These are phyloP conservation scores for Metaphire vulgaris DNA, from an alignment of 1,140 invertebrate genomes.

Conservation along the genomic window DNA sequence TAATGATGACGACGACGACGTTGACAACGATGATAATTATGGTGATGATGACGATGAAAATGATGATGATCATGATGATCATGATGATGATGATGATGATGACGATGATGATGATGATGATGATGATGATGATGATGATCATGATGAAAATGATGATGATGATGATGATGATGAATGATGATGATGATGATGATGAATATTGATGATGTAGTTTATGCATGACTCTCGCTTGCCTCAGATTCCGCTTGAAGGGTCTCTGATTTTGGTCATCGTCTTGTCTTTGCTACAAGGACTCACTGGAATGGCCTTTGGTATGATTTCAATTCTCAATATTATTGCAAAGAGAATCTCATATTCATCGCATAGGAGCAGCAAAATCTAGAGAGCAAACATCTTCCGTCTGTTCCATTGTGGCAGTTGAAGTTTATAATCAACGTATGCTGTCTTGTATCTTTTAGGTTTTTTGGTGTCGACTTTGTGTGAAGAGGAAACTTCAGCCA, in stretches of 20 bases:
- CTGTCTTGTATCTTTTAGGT: too few species aligned
- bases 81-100: constrained; percentile 20
- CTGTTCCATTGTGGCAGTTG: too few species aligned
- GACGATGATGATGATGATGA: constrained; percentile 9
- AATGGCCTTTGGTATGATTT: constrained; percentile 71
- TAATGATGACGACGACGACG: too few species aligned
- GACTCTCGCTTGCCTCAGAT: constrained; percentile 60
- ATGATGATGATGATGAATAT: too few species aligned
- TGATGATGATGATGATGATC: constrained; percentile 14
- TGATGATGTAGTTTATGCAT: neutral
- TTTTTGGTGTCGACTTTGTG: constrained; percentile 80
- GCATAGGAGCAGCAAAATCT: too few species aligned
- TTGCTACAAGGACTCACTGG: constrained; percentile 75
- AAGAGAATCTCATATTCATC: too few species aligned
- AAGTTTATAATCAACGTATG: too few species aligned
- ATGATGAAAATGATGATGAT: constrained; percentile 6
- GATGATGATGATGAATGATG: too few species aligned
- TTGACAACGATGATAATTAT: too few species aligned
- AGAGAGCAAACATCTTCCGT: too few species aligned
- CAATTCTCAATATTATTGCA: too few species aligned
- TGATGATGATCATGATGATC: neutral
- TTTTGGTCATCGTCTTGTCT: constrained; percentile 68
- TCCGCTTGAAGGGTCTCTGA: constrained; percentile 69
- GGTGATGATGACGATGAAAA: too few species aligned
- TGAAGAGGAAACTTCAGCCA: constrained; percentile 82